Conservation (phyloP, 2,113 vertebrate genomes). For the Lepus europaeus region DNA sequence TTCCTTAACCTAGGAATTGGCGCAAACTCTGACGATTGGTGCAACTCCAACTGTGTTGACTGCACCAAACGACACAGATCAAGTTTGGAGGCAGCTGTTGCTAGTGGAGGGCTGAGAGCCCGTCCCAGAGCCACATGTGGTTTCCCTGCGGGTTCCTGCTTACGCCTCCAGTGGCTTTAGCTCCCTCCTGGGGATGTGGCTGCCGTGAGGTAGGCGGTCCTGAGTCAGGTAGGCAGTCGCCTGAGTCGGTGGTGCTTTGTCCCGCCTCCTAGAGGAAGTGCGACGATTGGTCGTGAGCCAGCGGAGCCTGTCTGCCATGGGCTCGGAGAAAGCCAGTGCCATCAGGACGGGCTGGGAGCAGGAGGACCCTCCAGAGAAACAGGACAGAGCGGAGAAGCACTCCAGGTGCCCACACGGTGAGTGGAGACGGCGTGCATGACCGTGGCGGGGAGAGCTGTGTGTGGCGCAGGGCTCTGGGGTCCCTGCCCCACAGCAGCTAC, state of each 20-base stretch:
- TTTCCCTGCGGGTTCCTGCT: no score
- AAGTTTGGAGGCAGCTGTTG: neutral
- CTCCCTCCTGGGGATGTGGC: no score
- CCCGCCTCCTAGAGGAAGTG: conserved; percentile 81
- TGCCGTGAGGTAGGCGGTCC: rapidly evolving
- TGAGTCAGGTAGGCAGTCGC: neutral
- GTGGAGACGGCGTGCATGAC: neutral
- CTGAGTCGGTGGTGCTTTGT: neutral
- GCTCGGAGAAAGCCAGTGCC: conserved; percentile 62
- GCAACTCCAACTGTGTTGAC: no score
- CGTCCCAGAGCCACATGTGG: no score
- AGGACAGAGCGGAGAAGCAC: no score
- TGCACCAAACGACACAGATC: neutral
- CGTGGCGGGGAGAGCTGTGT: rapidly evolving
- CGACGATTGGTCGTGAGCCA: conserved; percentile 84
- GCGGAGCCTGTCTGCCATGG: conserved; percentile 78
- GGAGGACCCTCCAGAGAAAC: neutral
- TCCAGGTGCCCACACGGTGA: neutral
- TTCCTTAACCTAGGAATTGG: no score
- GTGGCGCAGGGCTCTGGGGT: no score
- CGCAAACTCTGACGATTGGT: no score
- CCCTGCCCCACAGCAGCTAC: no score
- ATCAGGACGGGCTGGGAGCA: neutral
- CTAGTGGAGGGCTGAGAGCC: neutral
- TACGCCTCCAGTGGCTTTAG: no score